A percentile compares a stretch with the other conserved stretches of the same genome.
These are phyloP conservation scores for Stichodactyla mertensii DNA, from an alignment of 64 coral and sea anemone genomes.

Conservation along the genomic window DNA sequence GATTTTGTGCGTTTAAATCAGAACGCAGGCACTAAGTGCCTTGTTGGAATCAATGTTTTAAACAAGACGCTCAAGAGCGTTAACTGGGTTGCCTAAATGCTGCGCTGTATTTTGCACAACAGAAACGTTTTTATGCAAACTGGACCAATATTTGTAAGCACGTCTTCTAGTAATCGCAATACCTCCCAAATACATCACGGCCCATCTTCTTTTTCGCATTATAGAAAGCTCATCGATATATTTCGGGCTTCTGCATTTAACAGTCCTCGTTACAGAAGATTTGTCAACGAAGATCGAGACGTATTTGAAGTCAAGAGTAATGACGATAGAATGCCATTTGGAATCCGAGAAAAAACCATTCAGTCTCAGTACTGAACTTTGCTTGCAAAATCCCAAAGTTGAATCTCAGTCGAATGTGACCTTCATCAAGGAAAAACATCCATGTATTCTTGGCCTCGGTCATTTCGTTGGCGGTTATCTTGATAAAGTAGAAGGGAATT, in stretches of 20 bases:
- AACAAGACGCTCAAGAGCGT: no score
- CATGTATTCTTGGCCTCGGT: slow-evolving; percentile 25
- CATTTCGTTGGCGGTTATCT: neutral
- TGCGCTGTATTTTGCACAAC: no score
- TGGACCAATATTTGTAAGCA: neutral
- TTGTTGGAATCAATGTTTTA: no score
- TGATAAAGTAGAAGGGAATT: slow-evolving; percentile 33
- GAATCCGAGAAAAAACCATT: slow-evolving; percentile 5
- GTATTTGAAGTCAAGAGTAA: slow-evolving; percentile 2
- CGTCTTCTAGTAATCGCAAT: neutral
- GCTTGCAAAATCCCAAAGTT: neutral
- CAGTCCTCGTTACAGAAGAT: neutral
- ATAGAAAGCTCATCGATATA: neutral
- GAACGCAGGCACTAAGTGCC: no score
- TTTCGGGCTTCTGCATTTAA: neutral
- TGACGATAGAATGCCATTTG: slow-evolving; percentile 29
- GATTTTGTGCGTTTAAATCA: no score
- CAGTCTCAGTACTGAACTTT: neutral
- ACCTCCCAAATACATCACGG: neutral
- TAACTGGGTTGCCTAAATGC: no score
- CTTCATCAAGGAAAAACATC: slow-evolving; percentile 25
- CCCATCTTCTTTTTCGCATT: neutral
- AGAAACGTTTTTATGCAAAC: no score
- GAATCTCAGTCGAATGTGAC: slow-evolving; percentile 7
- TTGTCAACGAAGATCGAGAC: slow-evolving; percentile 13